Evolutionary conservation across 2,797 vertebrate genomes (phyloP).

Genomic region (Eidolon dupreanum): DNA sequence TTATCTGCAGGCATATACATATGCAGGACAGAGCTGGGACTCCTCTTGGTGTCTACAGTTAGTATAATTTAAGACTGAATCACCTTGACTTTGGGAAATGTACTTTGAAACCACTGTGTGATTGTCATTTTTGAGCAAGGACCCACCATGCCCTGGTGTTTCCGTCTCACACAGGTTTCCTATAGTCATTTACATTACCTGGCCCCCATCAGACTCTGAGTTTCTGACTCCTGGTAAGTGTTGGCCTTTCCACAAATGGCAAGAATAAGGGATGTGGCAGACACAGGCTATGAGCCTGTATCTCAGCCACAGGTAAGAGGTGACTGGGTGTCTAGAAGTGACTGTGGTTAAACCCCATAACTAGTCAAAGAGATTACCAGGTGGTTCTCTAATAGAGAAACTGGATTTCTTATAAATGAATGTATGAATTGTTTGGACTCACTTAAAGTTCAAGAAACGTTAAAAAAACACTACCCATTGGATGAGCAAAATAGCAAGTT

Average conservation of each 20-base stretch:
- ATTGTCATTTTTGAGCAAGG: background rate
- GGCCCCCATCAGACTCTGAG: background rate
- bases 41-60: background rate
- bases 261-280: background rate
- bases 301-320: background rate
- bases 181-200: background rate
- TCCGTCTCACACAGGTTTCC: no score
- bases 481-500: background rate
- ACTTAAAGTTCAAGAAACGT: background rate
- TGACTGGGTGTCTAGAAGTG: rapidly evolving
- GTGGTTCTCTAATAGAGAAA: background rate
- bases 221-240: no score
- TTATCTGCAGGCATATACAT: no score
- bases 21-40: rapidly evolving
- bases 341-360: background rate
- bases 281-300: no score
- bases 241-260: background rate
- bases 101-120: background rate
- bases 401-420: background rate
- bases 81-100: background rate
- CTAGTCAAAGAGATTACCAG: background rate
- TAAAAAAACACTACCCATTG: background rate
- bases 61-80: background rate
- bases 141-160: no score
- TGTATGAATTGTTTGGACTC: background rate